These are phyloP conservation scores for Enteromius treurensis DNA, from an alignment of 2,797 vertebrate species.

Conservation along the genomic window DNA sequence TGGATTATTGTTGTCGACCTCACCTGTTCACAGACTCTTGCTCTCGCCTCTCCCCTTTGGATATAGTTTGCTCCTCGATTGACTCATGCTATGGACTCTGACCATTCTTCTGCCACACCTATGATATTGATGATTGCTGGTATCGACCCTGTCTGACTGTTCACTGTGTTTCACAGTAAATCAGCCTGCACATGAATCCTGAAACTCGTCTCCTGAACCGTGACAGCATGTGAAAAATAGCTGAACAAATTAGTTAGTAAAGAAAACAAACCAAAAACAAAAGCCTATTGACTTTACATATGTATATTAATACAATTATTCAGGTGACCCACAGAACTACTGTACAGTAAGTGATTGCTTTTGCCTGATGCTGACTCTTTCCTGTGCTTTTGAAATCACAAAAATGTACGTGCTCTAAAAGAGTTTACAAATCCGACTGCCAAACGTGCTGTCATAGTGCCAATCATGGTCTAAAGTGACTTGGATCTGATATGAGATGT, in stretches of 20 bases:
- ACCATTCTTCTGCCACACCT: too few relatives aligned
- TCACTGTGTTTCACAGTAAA: too few relatives aligned
- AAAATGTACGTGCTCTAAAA: neutral
- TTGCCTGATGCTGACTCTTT: neutral
- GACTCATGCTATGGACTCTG: too few relatives aligned
- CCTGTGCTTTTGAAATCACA: neutral
- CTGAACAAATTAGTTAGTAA: neutral
- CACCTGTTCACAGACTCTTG: too few relatives aligned
- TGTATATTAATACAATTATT: neutral
- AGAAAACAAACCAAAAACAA: neutral
- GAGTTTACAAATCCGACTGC: neutral
- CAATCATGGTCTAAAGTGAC: neutral
- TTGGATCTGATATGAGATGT: slow-evolving; percentile 5
- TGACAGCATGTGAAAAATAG: neutral
- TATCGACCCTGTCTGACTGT: too few relatives aligned
- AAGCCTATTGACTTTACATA: neutral
- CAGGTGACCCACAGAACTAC: neutral
- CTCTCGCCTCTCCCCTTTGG: too few relatives aligned
- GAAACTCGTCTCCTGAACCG: too few relatives aligned
- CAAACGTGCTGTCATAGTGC: neutral
- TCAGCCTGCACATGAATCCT: too few relatives aligned
- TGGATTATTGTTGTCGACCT: too few relatives aligned
- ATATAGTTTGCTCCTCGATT: too few relatives aligned
- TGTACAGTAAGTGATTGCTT: neutral
- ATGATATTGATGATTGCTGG: too few relatives aligned